These are phyloP conservation scores for Bufo bufo DNA, from an alignment of 2,113 vertebrate genomes.

Conservation along the genomic window DNA sequence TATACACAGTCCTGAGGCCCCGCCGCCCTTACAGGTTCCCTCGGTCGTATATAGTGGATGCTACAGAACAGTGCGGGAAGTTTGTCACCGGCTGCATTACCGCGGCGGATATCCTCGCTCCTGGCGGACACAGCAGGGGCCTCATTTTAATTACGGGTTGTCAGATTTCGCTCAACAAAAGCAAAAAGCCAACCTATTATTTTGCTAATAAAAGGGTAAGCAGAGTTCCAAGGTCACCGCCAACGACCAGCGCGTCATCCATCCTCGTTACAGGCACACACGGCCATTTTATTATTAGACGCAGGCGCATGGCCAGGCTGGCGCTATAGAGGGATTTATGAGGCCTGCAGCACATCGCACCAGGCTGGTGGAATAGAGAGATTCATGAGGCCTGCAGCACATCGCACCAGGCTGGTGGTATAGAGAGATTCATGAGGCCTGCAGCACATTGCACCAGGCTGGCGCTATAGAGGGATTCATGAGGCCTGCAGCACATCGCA, in stretches of 20 bases:
- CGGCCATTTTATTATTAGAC: slow-evolving; percentile 26
- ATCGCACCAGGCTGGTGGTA: too few species aligned
- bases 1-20: too few species aligned
- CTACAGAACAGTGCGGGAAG: too few species aligned
- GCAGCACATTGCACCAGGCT: too few species aligned
- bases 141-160: slow-evolving; percentile 49
- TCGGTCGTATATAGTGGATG: too few species aligned
- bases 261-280: not conserved
- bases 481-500: too few species aligned
- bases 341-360: not conserved
- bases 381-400: too few species aligned
- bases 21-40: too few species aligned
- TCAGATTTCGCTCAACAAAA: slow-evolving; percentile 39
- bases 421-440: too few species aligned
- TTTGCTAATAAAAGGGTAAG: slow-evolving; percentile 49
- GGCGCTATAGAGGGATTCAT: too few species aligned
- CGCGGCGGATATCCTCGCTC: not conserved
- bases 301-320: not conserved
- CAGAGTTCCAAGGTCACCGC: slow-evolving; percentile 37
- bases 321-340: not conserved
- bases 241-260: slow-evolving; percentile 16
- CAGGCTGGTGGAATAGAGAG: not conserved
- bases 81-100: too few species aligned
- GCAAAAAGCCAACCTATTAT: slow-evolving; percentile 52
- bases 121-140: slow-evolving; percentile 34